Conservation (phyloP, 2,113 vertebrate species). For the Rhinogobius similis region DNA sequence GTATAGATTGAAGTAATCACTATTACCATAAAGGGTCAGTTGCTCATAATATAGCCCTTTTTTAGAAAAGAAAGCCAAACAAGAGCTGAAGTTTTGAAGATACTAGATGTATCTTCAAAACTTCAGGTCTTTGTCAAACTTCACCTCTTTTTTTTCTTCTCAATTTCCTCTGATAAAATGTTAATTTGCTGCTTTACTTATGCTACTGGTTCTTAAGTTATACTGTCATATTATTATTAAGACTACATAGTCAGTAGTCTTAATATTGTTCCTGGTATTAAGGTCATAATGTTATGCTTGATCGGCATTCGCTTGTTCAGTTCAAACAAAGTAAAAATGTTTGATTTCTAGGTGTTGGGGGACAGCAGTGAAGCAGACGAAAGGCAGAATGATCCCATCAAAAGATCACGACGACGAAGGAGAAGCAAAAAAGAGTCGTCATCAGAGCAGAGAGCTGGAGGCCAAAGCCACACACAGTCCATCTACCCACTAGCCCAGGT, state of each 20-base stretch:
- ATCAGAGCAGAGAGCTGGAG: slow-evolving; percentile 65
- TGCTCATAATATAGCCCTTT: too few relatives aligned
- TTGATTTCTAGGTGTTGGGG: slow-evolving; percentile 65
- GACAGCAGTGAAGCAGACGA: slow-evolving; percentile 93
- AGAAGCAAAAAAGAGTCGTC: slow-evolving; percentile 75
- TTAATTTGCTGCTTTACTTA: neutral
- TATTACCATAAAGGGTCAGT: too few relatives aligned
- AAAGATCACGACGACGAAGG: slow-evolving; percentile 81
- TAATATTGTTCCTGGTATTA: neutral
- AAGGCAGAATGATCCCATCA: slow-evolving; percentile 67
- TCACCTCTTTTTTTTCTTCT: too few relatives aligned
- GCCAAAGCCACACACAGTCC: slow-evolving; percentile 46
- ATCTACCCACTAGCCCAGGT: slow-evolving; percentile 62
- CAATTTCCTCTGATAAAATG: too few relatives aligned
- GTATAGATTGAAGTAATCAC: too few relatives aligned
- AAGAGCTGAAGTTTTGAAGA: too few relatives aligned
- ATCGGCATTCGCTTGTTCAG: neutral
- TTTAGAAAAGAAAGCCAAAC: too few relatives aligned
- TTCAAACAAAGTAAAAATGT: neutral
- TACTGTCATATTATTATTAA: neutral
- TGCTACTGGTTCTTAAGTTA: neutral
- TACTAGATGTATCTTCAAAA: too few relatives aligned
- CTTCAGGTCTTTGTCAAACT: too few relatives aligned
- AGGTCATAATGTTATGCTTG: neutral
- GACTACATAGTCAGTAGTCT: neutral